Evolutionary conservation across 2,113 vertebrate species (phyloP).

Genomic region (Andinoacara biseriatus): DNA sequence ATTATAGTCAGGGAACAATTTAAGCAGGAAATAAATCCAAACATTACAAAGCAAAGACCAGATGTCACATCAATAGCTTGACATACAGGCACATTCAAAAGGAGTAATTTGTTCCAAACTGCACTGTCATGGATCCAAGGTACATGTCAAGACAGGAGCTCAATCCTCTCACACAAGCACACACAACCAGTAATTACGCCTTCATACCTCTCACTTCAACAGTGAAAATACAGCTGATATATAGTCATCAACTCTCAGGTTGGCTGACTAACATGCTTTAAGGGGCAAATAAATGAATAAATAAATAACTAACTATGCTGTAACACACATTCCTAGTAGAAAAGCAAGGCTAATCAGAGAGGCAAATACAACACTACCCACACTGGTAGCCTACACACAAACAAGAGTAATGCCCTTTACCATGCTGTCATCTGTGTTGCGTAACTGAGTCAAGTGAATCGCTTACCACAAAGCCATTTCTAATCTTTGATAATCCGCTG

Average conservation of each 20-base stretch:
- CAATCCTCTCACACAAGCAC: background rate
- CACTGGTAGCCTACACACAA: constrained; percentile 49
- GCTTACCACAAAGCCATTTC: constrained; percentile 70
- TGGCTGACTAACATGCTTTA: constrained; percentile 16
- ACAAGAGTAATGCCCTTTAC: constrained; percentile 58
- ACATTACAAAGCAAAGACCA: background rate
- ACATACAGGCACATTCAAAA: constrained; percentile 11
- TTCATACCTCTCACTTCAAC: constrained; percentile 40
- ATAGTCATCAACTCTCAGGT: constrained; percentile 25
- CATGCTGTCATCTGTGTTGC: constrained; percentile 65
- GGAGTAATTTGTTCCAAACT: constrained; percentile 18
- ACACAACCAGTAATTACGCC: constrained; percentile 52
- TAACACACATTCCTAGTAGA: constrained; percentile 27
- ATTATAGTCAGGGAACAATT: constrained; percentile 4
- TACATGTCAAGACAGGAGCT: constrained; percentile 43
- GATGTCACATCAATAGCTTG: background rate
- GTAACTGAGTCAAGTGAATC: constrained; percentile 76
- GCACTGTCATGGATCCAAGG: constrained; percentile 22
- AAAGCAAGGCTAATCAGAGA: constrained; percentile 39
- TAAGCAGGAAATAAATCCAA: background rate
- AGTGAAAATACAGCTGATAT: background rate
- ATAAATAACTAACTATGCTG: constrained; percentile 6
- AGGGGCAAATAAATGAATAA: background rate
- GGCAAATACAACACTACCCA: constrained; percentile 48
- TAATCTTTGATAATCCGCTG: constrained; percentile 75